Evolutionary conservation across 2,888 invertebrate genomes (phyloP).

Genomic region (Brenthis daphne): DNA sequence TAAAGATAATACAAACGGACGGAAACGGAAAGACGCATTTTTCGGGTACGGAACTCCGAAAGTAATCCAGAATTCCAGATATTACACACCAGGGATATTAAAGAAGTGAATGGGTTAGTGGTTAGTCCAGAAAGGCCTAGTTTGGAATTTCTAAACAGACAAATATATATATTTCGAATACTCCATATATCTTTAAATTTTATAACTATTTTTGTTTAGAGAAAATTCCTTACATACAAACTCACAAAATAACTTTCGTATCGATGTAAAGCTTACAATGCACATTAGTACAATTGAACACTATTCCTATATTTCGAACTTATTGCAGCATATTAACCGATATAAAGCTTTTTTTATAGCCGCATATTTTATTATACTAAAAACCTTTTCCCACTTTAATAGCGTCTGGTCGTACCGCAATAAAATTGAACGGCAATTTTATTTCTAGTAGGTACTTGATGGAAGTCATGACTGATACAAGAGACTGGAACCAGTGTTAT

Average conservation of each 20-base stretch:
- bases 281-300: not conserved
- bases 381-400: constrained; percentile 19
- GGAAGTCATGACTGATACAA: not conserved
- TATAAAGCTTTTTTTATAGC: constrained; percentile 1
- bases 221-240: too few species aligned
- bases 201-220: too few species aligned
- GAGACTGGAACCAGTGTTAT: not conserved
- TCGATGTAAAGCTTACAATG: not conserved
- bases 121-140: too few species aligned
- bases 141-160: too few species aligned
- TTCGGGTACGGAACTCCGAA: too few species aligned
- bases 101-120: too few species aligned
- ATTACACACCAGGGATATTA: too few species aligned
- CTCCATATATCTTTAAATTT: too few species aligned
- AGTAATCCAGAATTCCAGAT: too few species aligned
- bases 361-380: constrained; percentile 12
- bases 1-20: too few species aligned
- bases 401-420: constrained; percentile 14
- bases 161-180: too few species aligned
- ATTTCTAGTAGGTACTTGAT: constrained; percentile 12
- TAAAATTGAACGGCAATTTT: constrained; percentile 20
- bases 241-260: not conserved
- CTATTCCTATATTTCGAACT: not conserved
- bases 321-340: not conserved
- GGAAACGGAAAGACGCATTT: too few species aligned